A percentile compares a stretch with the other conserved stretches of the same genome.
These are phyloP conservation scores for Camelus bactrianus DNA, from an alignment of 2,113 vertebrate species.

Conservation along the genomic window DNA sequence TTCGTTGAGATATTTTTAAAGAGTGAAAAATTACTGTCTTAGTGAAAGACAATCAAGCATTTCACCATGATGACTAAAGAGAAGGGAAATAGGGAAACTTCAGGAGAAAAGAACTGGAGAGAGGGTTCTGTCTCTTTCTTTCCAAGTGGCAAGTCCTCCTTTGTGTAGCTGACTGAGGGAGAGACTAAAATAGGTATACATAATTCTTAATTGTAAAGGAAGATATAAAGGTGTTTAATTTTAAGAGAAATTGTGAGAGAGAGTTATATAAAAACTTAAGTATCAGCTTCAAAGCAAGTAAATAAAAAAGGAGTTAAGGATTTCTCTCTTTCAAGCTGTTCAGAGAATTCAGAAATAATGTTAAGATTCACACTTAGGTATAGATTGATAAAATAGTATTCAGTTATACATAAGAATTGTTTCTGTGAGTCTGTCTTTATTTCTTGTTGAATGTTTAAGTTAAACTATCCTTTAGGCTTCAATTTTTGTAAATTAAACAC, in stretches of 20 bases:
- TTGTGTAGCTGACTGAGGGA: not conserved
- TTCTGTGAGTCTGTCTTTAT: slow-evolving; percentile 26
- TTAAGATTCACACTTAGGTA: not conserved
- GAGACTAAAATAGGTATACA: not conserved
- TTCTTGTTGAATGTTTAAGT: slow-evolving; percentile 6
- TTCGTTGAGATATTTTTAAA: slow-evolving; percentile 8
- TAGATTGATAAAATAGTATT: slow-evolving; percentile 25
- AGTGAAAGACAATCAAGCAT: not conserved
- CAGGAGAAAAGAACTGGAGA: not conserved
- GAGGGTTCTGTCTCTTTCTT: slow-evolving; percentile 4
- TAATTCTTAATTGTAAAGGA: not conserved
- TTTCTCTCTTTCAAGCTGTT: slow-evolving; percentile 7
- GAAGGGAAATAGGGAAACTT: not conserved
- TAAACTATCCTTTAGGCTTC: slow-evolving; percentile 15
- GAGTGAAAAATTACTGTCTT: not conserved
- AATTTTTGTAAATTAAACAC: slow-evolving; percentile 12
- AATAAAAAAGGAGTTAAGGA: not conserved
- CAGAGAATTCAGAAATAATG: slow-evolving; percentile 48
- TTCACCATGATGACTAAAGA: not conserved
- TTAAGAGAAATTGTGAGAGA: not conserved
- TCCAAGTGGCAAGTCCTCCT: not conserved
- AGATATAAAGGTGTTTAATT: not conserved
- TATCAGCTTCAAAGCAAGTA: slow-evolving; percentile 33
- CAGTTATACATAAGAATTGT: slow-evolving; percentile 36
- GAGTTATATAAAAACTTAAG: not conserved